Conservation (phyloP, 1,140 invertebrate genomes). For the Camponotus floridanus region DNA sequence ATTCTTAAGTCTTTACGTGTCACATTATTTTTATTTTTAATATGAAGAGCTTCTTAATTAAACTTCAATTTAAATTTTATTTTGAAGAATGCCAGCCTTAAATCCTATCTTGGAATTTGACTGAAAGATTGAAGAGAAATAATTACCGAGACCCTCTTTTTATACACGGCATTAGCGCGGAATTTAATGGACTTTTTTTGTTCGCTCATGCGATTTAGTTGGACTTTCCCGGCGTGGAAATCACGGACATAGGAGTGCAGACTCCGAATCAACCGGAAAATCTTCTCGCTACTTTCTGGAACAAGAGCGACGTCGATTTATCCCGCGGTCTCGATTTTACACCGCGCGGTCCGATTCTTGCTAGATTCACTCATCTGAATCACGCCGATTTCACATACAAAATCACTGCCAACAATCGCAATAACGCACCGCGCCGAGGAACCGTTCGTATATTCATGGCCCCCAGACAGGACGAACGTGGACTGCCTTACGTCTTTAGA, state of each 20-base stretch:
- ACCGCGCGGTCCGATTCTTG: slow-evolving; percentile 90
- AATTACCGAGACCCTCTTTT: not conserved
- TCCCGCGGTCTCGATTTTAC: slow-evolving; percentile 92
- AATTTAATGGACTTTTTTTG: slow-evolving; percentile 43
- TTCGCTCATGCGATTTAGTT: slow-evolving; percentile 84
- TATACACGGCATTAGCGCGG: not conserved
- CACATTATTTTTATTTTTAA: slow-evolving; percentile 19
- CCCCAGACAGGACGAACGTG: slow-evolving; percentile 90
- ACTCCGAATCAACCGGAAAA: slow-evolving; percentile 86
- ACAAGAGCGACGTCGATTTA: slow-evolving; percentile 91
- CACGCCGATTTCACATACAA: slow-evolving; percentile 89
- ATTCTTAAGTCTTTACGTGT: slow-evolving; percentile 10
- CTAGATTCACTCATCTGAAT: slow-evolving; percentile 91
- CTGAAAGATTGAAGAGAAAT: slow-evolving; percentile 3
- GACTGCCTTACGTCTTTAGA: slow-evolving; percentile 88
- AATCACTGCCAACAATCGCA: slow-evolving; percentile 89
- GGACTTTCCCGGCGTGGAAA: slow-evolving; percentile 88
- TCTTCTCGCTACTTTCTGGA: slow-evolving; percentile 90
- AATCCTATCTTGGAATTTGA: not conserved
- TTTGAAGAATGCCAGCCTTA: not conserved
- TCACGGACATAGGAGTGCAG: slow-evolving; percentile 86
- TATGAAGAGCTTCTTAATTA: slow-evolving; percentile 34
- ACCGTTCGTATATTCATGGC: slow-evolving; percentile 93
- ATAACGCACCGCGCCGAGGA: slow-evolving; percentile 86
- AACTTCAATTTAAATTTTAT: slow-evolving; percentile 2